Percentiles rank a stretch among this genome's conserved stretches.
Conservation (phyloP, 2,888 invertebrate species). For the Liposcelis brunnea region DNA sequence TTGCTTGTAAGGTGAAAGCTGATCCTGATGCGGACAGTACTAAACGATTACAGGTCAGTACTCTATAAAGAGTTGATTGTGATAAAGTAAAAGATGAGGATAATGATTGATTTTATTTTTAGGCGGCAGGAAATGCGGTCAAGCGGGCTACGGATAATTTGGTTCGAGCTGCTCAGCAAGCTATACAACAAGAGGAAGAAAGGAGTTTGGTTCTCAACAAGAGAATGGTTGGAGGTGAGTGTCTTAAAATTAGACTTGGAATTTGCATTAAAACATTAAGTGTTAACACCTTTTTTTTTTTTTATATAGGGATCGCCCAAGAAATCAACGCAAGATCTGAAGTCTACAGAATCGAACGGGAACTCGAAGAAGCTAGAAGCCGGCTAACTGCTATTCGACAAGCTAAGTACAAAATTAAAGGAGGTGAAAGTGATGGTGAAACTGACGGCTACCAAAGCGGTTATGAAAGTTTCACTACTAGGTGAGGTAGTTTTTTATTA, state of each 20-base stretch:
- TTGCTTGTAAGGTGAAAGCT: slow-evolving; percentile 95
- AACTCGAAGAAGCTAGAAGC: slow-evolving; percentile 81
- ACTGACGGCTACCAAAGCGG: slow-evolving; percentile 21
- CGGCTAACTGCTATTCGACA: slow-evolving; percentile 81
- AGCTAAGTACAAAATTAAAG: slow-evolving; percentile 69
- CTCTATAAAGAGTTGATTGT: not conserved
- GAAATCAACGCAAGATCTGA: slow-evolving; percentile 81
- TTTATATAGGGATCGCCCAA: slow-evolving; percentile 52
- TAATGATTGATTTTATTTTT: slow-evolving; percentile 20
- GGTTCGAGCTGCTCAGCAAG: slow-evolving; percentile 84
- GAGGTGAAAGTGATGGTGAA: slow-evolving; percentile 34
- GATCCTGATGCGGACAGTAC: slow-evolving; percentile 91
- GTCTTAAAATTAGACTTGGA: too few species aligned
- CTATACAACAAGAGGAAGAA: slow-evolving; percentile 82
- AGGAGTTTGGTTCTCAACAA: slow-evolving; percentile 77
- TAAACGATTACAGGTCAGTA: slow-evolving; percentile 48
- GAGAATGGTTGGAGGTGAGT: slow-evolving; percentile 77
- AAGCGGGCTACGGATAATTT: slow-evolving; percentile 95
- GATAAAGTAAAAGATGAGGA: not conserved
- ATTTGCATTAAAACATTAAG: too few species aligned
- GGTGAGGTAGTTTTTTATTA: slow-evolving; percentile 27
- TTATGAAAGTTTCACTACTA: slow-evolving; percentile 48
- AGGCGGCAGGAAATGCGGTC: slow-evolving; percentile 90
- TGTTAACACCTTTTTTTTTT: too few species aligned
- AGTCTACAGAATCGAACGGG: slow-evolving; percentile 84